Base-by-base conservation (phyloP, 2,888 invertebrate species). In the Drosophila neonasuta region DNA sequence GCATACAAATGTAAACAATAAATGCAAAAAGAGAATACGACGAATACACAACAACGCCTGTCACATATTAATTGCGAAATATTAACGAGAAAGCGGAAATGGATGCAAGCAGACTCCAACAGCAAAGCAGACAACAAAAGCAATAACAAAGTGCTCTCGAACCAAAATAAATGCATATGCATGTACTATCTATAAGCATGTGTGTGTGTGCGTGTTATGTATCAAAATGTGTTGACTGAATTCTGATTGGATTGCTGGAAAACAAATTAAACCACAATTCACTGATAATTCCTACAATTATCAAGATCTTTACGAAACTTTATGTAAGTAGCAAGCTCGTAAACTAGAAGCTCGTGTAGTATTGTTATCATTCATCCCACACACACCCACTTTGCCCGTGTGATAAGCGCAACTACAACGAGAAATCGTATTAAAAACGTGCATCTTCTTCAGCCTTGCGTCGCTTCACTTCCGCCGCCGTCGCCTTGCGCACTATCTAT, bases 91-190 rank as follows among this genome's bases (percentile, higher is more conserved):
- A 42, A 34, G 8, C 52, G 61, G 29, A 56, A 71, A 72, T 13
- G 39, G 49, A 82, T 78, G 82, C 71, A 78, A 62, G 73, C 69
- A 62, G 62, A 61, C 60, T 51, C n/a, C 6, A 39, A 10, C 32
- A 32, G 9, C 32, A 32, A 39, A 39, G 36, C 59, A 73, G 74
- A 77, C 76, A 76, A 73, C 72, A 74, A 80, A 79, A 82, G 80
- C 83, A 80, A 83, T 82, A 82, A 82, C 71, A 80, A 78, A 73
- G 74, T 80, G 80, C 74, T 77, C 68, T 75, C 66, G 67, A 74
- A 80, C 70, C 75, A 82, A 85, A 84, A 85, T 85, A 84, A 82
- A 77, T 80, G 77, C 66, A 80, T 62, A 68, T 74, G 58, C 61
- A 55, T 39, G 45, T 59, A 24, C 24, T 24, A 24, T 24, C 24